A percentile compares a stretch with the other conserved stretches of the same genome.
phyloP scores from a whole-genome alignment of 2,888 invertebrate genomes.

The Cyaniris semiargus region DNA sequence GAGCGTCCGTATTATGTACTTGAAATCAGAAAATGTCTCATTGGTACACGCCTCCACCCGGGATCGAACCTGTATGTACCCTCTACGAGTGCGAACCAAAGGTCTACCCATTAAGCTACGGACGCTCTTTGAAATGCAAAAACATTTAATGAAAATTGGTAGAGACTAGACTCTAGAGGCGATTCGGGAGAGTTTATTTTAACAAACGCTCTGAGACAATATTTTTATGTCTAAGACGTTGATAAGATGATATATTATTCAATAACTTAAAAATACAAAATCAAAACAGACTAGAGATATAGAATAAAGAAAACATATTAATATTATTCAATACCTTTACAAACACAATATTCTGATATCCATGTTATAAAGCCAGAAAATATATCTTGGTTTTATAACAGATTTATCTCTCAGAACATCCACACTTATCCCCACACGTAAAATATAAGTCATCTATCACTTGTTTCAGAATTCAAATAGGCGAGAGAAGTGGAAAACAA shows the following conservation, averaged over 20 bases:
- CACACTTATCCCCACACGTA: neutral
- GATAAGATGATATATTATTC: neutral
- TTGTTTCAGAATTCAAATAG: neutral
- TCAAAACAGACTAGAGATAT: too few relatives aligned
- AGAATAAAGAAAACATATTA: neutral
- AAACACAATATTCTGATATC: neutral
- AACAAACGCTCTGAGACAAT: neutral
- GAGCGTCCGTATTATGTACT: too few relatives aligned
- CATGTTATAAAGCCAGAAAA: neutral
- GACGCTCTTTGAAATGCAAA: too few relatives aligned
- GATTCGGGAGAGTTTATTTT: neutral
- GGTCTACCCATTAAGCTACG: too few relatives aligned
- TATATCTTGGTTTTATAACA: neutral
- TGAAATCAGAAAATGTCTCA: too few relatives aligned
- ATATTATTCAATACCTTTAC: neutral
- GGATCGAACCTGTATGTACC: too few relatives aligned
- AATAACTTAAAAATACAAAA: too few relatives aligned
- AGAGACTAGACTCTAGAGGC: too few relatives aligned
- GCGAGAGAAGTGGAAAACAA: neutral
- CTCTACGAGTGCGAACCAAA: too few relatives aligned
- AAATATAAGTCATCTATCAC: slow-evolving; percentile 8
- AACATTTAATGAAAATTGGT: neutral
- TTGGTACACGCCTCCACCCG: too few relatives aligned
- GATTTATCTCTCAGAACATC: neutral
- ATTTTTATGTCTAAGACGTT: neutral